phyloP scores from a whole-genome alignment of 2,113 vertebrate genomes.

The Colaptes auratus region DNA sequence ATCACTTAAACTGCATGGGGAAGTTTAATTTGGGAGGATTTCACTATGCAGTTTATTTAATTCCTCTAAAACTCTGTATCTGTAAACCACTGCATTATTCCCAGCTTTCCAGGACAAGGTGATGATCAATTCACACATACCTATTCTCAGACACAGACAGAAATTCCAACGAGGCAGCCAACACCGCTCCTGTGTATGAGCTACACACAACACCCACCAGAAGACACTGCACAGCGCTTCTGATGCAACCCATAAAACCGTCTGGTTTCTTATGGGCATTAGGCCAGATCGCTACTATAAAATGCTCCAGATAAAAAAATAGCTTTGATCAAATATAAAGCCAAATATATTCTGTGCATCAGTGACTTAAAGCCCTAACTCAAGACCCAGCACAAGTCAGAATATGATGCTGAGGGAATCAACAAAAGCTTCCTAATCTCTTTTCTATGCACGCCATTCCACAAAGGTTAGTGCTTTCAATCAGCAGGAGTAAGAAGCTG shows the following conservation, averaged over 20 bases:
- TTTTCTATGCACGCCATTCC: not conserved
- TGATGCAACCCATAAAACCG: not conserved
- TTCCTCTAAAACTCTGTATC: not conserved
- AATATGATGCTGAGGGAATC: not conserved
- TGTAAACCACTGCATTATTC: not conserved
- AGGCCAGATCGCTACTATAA: not conserved
- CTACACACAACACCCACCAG: not conserved
- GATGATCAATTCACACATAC: not conserved
- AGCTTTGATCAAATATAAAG: not conserved
- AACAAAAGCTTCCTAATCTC: constrained; percentile 2
- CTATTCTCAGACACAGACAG: fast-evolving
- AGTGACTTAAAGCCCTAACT: fast-evolving
- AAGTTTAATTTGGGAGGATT: not conserved
- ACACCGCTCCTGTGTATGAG: fast-evolving
- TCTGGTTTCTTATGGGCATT: fast-evolving
- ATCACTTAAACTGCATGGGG: not conserved
- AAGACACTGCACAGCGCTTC: fast-evolving
- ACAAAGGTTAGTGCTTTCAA: fast-evolving
- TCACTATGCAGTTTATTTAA: not conserved
- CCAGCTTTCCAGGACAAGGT: not conserved
- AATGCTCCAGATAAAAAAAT: fast-evolving
- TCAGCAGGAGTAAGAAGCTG: fast-evolving
- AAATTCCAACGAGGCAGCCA: fast-evolving
- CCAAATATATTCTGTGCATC: not conserved
- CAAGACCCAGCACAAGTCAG: not conserved